Conservation (phyloP, 1,140 invertebrate species). For the Thaumetopoea pityocampa region DNA sequence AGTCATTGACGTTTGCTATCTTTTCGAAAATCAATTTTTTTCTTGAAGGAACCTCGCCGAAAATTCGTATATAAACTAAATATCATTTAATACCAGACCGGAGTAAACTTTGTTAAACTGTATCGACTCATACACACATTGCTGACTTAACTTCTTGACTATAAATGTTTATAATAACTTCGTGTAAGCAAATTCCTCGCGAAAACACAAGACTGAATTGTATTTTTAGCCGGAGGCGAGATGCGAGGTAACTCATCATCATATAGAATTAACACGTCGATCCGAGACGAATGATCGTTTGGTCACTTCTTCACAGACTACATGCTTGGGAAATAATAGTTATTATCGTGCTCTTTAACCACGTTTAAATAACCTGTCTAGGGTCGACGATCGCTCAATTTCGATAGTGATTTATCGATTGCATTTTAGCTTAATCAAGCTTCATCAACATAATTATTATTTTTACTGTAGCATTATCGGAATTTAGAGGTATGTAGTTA, state of each 20-base stretch:
- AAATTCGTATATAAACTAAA: too few species aligned
- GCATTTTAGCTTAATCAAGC: conserved; percentile 22
- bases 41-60: too few species aligned
- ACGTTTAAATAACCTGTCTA: conserved; percentile 3
- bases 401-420: conserved; percentile 28
- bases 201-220: conserved; percentile 18
- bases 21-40: too few species aligned
- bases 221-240: conserved; percentile 14
- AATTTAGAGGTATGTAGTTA: too few species aligned
- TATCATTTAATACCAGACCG: too few species aligned
- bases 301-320: background rate
- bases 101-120: too few species aligned
- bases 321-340: conserved; percentile 7
- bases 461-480: conserved; percentile 13
- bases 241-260: conserved; percentile 13
- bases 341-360: conserved; percentile 10
- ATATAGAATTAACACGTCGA: conserved; percentile 17
- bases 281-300: background rate
- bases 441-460: conserved; percentile 26
- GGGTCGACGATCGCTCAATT: conserved; percentile 11
- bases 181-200: conserved; percentile 7
- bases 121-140: too few species aligned
- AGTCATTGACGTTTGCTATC: too few species aligned
- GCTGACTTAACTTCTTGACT: too few species aligned
- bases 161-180: conserved; percentile 22